phyloP scores from a whole-genome alignment of 2,888 invertebrate genomes.

The Drosophila neonasuta region DNA sequence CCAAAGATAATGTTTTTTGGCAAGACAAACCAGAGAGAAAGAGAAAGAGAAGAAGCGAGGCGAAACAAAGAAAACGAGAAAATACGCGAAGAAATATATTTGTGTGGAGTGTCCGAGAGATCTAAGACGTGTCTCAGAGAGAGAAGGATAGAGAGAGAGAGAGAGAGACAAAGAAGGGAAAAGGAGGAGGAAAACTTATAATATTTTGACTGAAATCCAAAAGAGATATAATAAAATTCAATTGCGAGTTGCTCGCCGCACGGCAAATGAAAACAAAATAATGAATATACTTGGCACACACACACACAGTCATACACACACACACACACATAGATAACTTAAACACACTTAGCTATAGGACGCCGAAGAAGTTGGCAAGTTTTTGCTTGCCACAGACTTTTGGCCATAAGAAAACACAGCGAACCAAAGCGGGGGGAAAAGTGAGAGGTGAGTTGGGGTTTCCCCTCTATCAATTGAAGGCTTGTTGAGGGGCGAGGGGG shows the following conservation, averaged over 20 bases:
- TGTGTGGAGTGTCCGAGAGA: constrained; percentile 25
- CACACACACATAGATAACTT: constrained; percentile 1
- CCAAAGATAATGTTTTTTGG: constrained; percentile 37
- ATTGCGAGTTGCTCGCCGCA: constrained; percentile 66
- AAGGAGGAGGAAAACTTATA: constrained; percentile 42
- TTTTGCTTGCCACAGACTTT: constrained; percentile 59
- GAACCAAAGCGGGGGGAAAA: background rate
- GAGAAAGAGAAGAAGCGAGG: too few relatives aligned
- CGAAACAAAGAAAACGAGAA: background rate
- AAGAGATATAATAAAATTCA: constrained; percentile 70
- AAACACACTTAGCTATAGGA: constrained; percentile 31
- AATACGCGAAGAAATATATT: background rate
- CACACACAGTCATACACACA: constrained; percentile 30
- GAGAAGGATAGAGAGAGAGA: background rate
- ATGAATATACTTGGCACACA: constrained; percentile 63
- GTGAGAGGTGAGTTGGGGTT: background rate
- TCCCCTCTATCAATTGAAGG: background rate
- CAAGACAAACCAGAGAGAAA: constrained; percentile 4
- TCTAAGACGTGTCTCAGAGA: constrained; percentile 11
- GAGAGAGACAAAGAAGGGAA: background rate
- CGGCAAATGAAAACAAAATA: constrained; percentile 69
- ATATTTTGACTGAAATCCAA: constrained; percentile 56
- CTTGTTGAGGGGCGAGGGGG: background rate
- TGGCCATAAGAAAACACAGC: constrained; percentile 43
- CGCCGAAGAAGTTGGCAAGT: constrained; percentile 67